These are phyloP conservation scores for Myiozetetes cayanensis DNA, from an alignment of 2,113 vertebrate genomes.

Conservation along the genomic window DNA sequence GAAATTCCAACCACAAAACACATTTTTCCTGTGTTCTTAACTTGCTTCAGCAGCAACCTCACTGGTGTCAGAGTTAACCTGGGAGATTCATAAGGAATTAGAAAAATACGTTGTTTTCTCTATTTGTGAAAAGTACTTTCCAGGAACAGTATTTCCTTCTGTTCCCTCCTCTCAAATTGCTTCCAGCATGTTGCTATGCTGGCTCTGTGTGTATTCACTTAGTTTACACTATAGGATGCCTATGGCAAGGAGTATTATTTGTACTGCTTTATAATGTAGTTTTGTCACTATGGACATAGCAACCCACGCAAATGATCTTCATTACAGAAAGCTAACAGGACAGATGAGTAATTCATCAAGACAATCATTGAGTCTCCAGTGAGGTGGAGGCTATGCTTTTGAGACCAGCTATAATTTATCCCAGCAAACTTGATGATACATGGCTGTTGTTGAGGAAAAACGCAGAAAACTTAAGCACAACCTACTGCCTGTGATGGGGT, in stretches of 20 bases:
- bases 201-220: not conserved
- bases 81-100: not conserved
- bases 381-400: not conserved
- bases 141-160: not conserved
- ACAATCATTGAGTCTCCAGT: not conserved
- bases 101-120: not conserved
- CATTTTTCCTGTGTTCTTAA: not conserved
- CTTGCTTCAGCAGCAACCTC: not conserved
- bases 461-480: not conserved
- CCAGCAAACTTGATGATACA: not conserved
- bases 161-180: not conserved
- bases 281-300: not conserved
- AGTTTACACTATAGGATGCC: not conserved
- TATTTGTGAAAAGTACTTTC: not conserved
- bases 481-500: not conserved
- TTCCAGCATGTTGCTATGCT: not conserved
- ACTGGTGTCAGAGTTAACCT: not conserved
- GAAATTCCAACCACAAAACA: not conserved
- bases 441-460: not conserved
- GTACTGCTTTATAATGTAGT: not conserved
- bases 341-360: not conserved
- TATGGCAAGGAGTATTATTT: not conserved
- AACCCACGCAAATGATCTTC: not conserved
- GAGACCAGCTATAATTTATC: not conserved
- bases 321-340: not conserved